Percentiles rank a stretch among this genome's conserved stretches.
These are phyloP conservation scores for Aphelenchoides avenae DNA, from an alignment of 1,140 invertebrate species.

Conservation along the genomic window DNA sequence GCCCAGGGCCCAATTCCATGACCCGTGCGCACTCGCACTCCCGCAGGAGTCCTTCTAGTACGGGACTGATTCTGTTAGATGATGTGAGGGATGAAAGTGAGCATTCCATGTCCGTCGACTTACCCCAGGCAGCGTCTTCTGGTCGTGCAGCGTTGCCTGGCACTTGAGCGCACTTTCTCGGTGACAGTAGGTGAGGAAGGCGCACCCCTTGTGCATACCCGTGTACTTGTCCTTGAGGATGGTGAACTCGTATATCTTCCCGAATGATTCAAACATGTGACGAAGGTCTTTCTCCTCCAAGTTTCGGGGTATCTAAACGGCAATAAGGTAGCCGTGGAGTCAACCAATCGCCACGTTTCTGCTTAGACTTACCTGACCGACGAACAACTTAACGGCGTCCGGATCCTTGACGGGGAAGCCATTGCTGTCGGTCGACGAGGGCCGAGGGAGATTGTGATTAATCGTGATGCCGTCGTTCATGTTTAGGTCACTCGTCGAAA, in stretches of 20 bases:
- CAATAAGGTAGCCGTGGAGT: conserved; percentile 4
- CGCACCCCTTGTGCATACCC: conserved; percentile 87
- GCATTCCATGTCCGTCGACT: too few relatives aligned
- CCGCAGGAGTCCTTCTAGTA: too few relatives aligned
- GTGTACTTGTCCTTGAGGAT: conserved; percentile 86
- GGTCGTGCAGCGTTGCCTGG: conserved; percentile 87
- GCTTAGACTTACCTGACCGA: conserved; percentile 48
- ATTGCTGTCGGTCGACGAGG: conserved; percentile 53
- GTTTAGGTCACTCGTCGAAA: too few relatives aligned
- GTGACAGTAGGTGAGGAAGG: conserved; percentile 91
- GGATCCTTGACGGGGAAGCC: conserved; percentile 58
- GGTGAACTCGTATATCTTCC: conserved; percentile 86
- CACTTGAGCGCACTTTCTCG: conserved; percentile 85
- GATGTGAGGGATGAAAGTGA: too few relatives aligned
- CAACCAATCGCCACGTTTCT: background rate
- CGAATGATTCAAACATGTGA: conserved; percentile 85
- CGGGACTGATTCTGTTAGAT: too few relatives aligned
- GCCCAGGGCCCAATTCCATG: too few relatives aligned
- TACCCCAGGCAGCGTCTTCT: conserved; percentile 92
- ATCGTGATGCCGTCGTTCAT: too few relatives aligned
- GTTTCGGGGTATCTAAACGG: conserved; percentile 76
- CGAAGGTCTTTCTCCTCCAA: conserved; percentile 80
- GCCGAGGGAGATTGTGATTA: conserved; percentile 12
- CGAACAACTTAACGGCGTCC: conserved; percentile 56
- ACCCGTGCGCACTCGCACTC: too few relatives aligned